Evolutionary conservation across 2,888 invertebrate species (phyloP).

Genomic region (Oscheius sp.): DNA sequence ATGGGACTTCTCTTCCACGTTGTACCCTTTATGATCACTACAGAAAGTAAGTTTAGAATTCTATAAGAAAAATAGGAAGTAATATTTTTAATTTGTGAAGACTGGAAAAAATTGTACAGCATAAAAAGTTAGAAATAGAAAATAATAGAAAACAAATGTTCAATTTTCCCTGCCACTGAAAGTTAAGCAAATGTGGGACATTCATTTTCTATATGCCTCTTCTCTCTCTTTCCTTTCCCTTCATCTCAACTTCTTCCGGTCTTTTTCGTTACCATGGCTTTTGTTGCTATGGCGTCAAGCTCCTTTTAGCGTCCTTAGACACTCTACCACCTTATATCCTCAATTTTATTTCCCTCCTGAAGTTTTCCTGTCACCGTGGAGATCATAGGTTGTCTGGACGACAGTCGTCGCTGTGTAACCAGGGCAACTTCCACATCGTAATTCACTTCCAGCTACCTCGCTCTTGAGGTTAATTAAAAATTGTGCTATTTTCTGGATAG

Average conservation of each 20-base stretch:
- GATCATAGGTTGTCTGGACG: no score
- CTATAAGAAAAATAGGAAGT: no score
- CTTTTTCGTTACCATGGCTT: slow-evolving; percentile 24
- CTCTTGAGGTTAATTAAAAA: not conserved
- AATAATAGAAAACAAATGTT: not conserved
- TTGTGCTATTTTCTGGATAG: not conserved
- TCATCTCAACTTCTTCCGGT: not conserved
- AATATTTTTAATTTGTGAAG: no score
- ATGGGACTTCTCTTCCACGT: slow-evolving; percentile 89
- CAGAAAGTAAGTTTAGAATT: slow-evolving; percentile 72
- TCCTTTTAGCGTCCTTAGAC: not conserved
- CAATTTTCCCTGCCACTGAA: no score
- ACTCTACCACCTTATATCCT: not conserved
- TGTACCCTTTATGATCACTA: slow-evolving; percentile 97
- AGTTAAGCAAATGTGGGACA: no score
- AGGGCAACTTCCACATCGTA: not conserved
- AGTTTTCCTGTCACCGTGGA: no score
- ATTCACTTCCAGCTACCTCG: not conserved
- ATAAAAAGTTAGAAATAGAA: not conserved
- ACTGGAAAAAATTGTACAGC: not conserved
- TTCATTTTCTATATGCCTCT: no score
- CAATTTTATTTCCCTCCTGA: not conserved
- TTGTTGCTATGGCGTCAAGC: slow-evolving; percentile 10
- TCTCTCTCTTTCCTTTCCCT: no score
- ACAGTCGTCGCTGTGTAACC: no score